Conservation (phyloP, 2,888 invertebrate genomes). For the Microctonus brassicae region DNA sequence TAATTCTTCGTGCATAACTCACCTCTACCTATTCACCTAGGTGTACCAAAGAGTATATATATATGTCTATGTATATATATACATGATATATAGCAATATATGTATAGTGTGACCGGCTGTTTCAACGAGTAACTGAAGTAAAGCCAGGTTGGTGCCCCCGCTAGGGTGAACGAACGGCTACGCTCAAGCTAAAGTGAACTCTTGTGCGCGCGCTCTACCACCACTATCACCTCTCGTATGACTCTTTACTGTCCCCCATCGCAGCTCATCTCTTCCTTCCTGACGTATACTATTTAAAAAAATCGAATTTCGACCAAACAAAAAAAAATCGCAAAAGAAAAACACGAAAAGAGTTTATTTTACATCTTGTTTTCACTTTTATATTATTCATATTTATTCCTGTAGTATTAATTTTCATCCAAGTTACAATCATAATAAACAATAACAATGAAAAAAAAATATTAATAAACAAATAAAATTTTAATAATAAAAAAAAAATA, state of each 20-base stretch:
- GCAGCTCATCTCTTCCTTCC: constrained; percentile 42
- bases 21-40: constrained; percentile 23
- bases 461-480: too few species aligned
- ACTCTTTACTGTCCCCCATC: constrained; percentile 36
- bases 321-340: not conserved
- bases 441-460: too few species aligned
- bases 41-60: constrained; percentile 9
- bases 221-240: constrained; percentile 40
- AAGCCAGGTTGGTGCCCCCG: constrained; percentile 70
- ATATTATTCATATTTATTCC: too few species aligned
- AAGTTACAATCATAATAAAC: too few species aligned
- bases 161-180: constrained; percentile 69
- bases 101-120: constrained; percentile 50
- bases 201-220: constrained; percentile 59
- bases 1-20: constrained; percentile 7
- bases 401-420: too few species aligned
- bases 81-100: constrained; percentile 13
- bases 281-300: constrained; percentile 46
- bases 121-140: constrained; percentile 67
- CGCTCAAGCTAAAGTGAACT: constrained; percentile 64
- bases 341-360: too few species aligned
- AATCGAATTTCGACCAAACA: constrained; percentile 30
- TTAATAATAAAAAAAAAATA: too few species aligned
- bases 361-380: not conserved
- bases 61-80: constrained; percentile 15